Percentiles rank a stretch among this genome's conserved stretches.
Conservation (phyloP, 2,888 invertebrate genomes). For the Lacanobia oleracea region DNA sequence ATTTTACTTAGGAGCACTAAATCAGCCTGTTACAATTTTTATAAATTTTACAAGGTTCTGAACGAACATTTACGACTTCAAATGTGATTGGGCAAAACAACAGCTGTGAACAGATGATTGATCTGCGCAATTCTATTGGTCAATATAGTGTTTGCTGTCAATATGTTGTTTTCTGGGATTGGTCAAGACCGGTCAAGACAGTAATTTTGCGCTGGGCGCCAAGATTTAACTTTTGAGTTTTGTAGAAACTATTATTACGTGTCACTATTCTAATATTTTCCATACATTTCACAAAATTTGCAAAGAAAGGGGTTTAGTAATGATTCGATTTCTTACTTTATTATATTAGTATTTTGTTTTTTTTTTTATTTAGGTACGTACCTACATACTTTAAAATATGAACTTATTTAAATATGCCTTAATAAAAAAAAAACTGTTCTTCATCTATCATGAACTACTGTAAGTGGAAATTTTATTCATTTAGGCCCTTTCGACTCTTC, state of each 20-base stretch:
- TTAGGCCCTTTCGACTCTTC: background rate
- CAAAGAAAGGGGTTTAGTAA: background rate
- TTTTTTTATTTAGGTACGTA: no score
- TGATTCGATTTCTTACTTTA: no score
- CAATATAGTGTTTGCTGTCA: constrained; percentile 13
- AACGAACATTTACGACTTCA: constrained; percentile 41
- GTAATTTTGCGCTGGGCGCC: constrained; percentile 35
- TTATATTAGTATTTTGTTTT: no score
- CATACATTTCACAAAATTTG: background rate
- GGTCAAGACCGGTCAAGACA: constrained; percentile 9
- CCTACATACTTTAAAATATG: no score
- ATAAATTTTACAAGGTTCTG: constrained; percentile 42
- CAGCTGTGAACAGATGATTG: constrained; percentile 75
- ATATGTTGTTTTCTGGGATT: constrained; percentile 29
- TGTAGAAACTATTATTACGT: background rate
- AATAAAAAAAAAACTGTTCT: background rate
- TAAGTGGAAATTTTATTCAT: background rate
- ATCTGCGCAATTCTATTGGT: constrained; percentile 67
- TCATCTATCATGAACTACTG: background rate
- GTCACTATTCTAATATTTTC: background rate
- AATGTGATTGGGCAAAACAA: constrained; percentile 67
- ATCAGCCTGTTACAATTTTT: background rate
- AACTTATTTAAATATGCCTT: no score
- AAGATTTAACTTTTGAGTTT: constrained; percentile 49
- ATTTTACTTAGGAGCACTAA: background rate